phyloP scores from a whole-genome alignment of 37 sponge, comb jelly and placozoan species.

The Amphimedon queenslandica region DNA sequence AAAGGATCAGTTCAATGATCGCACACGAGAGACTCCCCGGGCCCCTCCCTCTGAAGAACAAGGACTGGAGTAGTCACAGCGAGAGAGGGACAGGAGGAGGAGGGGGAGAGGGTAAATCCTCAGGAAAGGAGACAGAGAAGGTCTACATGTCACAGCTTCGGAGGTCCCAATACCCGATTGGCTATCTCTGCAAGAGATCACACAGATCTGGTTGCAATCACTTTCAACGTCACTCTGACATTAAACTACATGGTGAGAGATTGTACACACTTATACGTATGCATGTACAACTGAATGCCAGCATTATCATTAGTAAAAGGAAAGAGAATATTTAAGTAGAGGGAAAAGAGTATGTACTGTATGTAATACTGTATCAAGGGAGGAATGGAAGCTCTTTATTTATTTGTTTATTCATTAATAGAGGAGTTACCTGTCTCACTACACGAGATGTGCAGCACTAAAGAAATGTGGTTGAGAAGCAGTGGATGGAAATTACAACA shows the following conservation, averaged over 20 bases:
- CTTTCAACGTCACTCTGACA: conserved; percentile 47
- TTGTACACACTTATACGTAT: background rate
- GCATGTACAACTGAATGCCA: background rate
- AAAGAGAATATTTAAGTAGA: background rate
- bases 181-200: conserved; percentile 7
- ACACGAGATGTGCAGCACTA: conserved; percentile 7
- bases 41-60: background rate
- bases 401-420: too few species aligned
- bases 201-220: conserved; percentile 38
- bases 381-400: too few species aligned
- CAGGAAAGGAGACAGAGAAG: conserved; percentile 19
- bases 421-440: conserved; percentile 12
- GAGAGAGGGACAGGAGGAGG: background rate
- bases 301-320: background rate
- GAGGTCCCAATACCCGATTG: conserved; percentile 35
- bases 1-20: background rate
- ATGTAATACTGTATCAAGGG: background rate
- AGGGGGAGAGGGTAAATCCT: background rate
- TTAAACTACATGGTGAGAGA: conserved; percentile 48
- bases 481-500: conserved; percentile 40
- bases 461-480: conserved; percentile 8
- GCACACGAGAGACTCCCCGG: conserved; percentile 4
- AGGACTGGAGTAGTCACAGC: background rate
- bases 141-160: conserved; percentile 31
- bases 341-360: background rate